These are phyloP conservation scores for Odontamblyopus lacepedii DNA, from an alignment of 2,797 vertebrate genomes.

Conservation along the genomic window DNA sequence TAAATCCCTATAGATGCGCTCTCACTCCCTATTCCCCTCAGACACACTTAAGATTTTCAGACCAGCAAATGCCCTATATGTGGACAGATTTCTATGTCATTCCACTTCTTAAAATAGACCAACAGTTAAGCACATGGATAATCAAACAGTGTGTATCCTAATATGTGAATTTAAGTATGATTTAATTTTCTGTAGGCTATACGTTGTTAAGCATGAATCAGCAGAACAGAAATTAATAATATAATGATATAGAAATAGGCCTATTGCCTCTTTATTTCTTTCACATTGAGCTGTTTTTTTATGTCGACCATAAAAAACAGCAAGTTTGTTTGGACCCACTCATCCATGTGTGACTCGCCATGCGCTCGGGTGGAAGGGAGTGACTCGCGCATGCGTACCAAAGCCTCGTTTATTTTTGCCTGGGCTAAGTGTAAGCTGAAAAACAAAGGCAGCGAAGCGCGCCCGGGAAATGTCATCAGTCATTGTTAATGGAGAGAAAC, in stretches of 20 bases:
- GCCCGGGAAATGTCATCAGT: conserved; percentile 50
- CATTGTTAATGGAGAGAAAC: conserved; percentile 36
- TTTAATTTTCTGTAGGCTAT: too few relatives aligned
- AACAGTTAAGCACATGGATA: too few relatives aligned
- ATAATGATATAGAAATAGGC: too few relatives aligned
- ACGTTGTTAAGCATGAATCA: too few relatives aligned
- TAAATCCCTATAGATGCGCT: conserved; percentile 23
- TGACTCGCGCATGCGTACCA: conserved; percentile 74
- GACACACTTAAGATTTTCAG: not conserved
- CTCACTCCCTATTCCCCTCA: not conserved
- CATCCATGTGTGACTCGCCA: not conserved
- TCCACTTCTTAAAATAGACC: too few relatives aligned
- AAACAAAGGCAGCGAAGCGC: conserved; percentile 69
- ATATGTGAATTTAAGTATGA: too few relatives aligned
- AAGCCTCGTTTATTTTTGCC: conserved; percentile 26
- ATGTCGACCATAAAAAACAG: not conserved
- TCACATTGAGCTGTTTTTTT: not conserved
- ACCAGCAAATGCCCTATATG: not conserved
- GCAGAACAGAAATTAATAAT: too few relatives aligned
- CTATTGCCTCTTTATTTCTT: not conserved
- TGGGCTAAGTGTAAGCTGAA: conserved; percentile 65
- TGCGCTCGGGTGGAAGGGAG: conserved; percentile 50
- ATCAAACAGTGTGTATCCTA: too few relatives aligned
- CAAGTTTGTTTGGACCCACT: not conserved
- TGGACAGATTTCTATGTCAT: not conserved